Base-by-base conservation (phyloP, 2,888 invertebrate genomes). In the Eupithecia inturbata region DNA sequence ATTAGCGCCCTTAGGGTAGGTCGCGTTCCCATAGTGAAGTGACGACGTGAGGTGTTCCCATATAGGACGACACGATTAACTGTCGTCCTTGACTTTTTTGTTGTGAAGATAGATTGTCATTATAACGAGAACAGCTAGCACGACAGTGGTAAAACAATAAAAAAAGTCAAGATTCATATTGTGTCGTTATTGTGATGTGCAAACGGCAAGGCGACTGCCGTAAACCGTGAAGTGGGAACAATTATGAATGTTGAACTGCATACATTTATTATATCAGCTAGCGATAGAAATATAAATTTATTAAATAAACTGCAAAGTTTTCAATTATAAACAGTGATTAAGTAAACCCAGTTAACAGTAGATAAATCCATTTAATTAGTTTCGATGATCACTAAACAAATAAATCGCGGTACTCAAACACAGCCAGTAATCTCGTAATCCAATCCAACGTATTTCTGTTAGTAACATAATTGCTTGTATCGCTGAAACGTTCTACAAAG, bases 341-440 rank as follows among this genome's bases (percentile, higher is more conserved):
- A 22, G 6, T 62, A 31, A 62, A 31, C 3, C 57, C 57, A 57
- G 22, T 57, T 14, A 26, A 57, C 22, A 57, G 26, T 22, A 36
- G 33, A 9, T 36, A 64, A n/a, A 10, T 12, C n/a, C 9, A 49
- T 73, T 74, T 39, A 71, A 68, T 74, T 49, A 68, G 53, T 67
- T 68, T 68, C 57, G 41, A 70, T 71, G 74, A 71, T 39, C 68
- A 70, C 71, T 74, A 77, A 78, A 75, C 74, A 77, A 78, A 76
- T 77, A 68, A 73, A 72, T 74, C 45, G 73, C 63, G 71, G 67
- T n/a, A 74, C 67, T 73, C 72, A 79, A 77, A 76, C 75, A 74
- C 26, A 67, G 62, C 39, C 71, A 60, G 70, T 71, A 77, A 80
- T 79, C 79, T 75, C 67, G 76, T 79, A 76, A 80, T 77, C 71